Evolutionary conservation across 2,113 vertebrate genomes (phyloP).

Genomic region (Choloepus hoffmanni): DNA sequence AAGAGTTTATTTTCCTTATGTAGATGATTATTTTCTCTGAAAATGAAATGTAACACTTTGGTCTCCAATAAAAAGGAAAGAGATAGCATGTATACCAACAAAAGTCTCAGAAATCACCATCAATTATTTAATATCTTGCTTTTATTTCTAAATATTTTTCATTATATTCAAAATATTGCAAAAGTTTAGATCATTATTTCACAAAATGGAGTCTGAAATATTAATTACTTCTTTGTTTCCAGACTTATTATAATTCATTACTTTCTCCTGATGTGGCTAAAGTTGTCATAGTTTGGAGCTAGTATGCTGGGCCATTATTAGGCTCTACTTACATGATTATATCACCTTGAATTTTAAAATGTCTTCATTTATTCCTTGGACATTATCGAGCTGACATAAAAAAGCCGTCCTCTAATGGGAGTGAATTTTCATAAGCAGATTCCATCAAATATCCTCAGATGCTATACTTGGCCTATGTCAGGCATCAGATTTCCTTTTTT

Average conservation of each 20-base stretch:
- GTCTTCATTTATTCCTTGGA: constrained; percentile 69
- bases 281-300: constrained; percentile 35
- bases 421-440: constrained; percentile 66
- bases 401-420: constrained; percentile 58
- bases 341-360: constrained; percentile 67
- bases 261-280: constrained; percentile 57
- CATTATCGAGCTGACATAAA: constrained; percentile 59
- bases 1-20: constrained; percentile 1
- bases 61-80: not conserved
- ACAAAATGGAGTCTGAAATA: constrained; percentile 51
- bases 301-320: constrained; percentile 6
- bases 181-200: constrained; percentile 59
- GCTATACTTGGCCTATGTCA: constrained; percentile 17
- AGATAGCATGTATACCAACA: not conserved
- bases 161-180: constrained; percentile 60
- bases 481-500: constrained; percentile 10
- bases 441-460: constrained; percentile 21
- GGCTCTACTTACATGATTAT: constrained; percentile 26
- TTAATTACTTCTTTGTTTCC: constrained; percentile 58
- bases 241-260: constrained; percentile 59
- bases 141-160: constrained; percentile 35
- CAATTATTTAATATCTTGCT: constrained; percentile 39
- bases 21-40: not conserved
- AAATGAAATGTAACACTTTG: not conserved
- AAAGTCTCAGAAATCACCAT: constrained; percentile 17